Conservation (phyloP, 2,113 vertebrate species). For the Ictidomys tridecemlineatus region DNA sequence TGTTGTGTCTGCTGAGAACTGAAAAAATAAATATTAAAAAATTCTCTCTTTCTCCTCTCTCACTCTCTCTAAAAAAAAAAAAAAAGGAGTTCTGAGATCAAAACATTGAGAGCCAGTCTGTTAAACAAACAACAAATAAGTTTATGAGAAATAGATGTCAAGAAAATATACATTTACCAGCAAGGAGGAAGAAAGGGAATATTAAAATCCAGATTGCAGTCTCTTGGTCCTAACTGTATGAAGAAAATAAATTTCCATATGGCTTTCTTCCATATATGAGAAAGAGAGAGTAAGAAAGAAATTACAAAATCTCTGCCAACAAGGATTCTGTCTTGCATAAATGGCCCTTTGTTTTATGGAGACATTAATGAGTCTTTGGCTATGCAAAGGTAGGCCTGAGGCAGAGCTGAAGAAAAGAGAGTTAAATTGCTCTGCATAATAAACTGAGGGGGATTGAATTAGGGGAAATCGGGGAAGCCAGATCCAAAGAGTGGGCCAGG, state of each 20-base stretch:
- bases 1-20: no score
- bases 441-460: conserved; percentile 21
- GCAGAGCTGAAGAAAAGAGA: conserved; percentile 34
- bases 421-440: conserved; percentile 19
- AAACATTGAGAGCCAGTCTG: background rate
- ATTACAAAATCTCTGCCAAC: conserved; percentile 14
- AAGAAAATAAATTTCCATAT: conserved; percentile 52
- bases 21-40: no score
- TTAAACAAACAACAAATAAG: background rate
- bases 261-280: background rate
- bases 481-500: background rate
- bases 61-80: no score
- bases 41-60: no score
- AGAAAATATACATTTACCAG: background rate
- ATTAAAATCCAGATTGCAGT: background rate
- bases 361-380: conserved; percentile 61
- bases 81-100: conserved; percentile 34
- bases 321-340: background rate
- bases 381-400: conserved; percentile 60
- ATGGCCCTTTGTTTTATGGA: conserved; percentile 65
- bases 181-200: conserved; percentile 4
- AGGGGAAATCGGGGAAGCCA: background rate
- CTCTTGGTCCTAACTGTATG: background rate
- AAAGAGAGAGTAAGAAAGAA: background rate
- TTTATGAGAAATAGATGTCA: conserved; percentile 18